Base-by-base conservation (phyloP, 2,113 vertebrate genomes). In the Bujurquina vittata region DNA sequence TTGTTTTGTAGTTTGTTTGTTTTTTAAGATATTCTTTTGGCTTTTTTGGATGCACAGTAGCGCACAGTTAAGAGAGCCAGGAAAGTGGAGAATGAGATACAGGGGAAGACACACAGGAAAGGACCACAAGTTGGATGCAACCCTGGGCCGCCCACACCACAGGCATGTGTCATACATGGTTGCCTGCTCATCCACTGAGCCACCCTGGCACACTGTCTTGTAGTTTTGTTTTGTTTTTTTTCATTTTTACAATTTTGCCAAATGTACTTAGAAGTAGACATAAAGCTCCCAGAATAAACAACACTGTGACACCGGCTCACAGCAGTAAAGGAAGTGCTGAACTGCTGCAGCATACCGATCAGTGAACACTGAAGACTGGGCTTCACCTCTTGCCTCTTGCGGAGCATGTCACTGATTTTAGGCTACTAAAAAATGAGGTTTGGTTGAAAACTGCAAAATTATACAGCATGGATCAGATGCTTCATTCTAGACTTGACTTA, bases 391-490 rank as follows among this genome's bases (percentile, higher is more conserved):
- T 76, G 31, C 35, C 40, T 52, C 61, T 35, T 37, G 23, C 7
- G 15, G 31, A 46, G 20, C 37, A 46, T 77, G 20, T 75, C 23
- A 67, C 40, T 80, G 15, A 20, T 23, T 65, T 77, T 49, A 40
- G 29, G 57, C 61, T 37, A 49, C 61, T 17, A 23, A 67, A 83
- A n/a, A 37, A 52, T 67, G 65, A 73, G 33, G 72, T 82, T 77
- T 84, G 40, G 61, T 81, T 63, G 22, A 88, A 63, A 40, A 35
- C 52, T 83, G n/a, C 77, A 73, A 84, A 84, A 85, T 54, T 62
- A 56, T 79, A 75, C 61, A 62, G 58, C 35, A 23, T 29, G 29
- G 33, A 18, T 49, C 5, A 46, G 4, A 6, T 80, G 18, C 52
- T 61, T 80, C 29, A 73, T 55, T 33, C 52, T 72, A 29, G 20